Base-by-base conservation (phyloP, 2,888 invertebrate genomes). In the Glaucopsyche alexis region DNA sequence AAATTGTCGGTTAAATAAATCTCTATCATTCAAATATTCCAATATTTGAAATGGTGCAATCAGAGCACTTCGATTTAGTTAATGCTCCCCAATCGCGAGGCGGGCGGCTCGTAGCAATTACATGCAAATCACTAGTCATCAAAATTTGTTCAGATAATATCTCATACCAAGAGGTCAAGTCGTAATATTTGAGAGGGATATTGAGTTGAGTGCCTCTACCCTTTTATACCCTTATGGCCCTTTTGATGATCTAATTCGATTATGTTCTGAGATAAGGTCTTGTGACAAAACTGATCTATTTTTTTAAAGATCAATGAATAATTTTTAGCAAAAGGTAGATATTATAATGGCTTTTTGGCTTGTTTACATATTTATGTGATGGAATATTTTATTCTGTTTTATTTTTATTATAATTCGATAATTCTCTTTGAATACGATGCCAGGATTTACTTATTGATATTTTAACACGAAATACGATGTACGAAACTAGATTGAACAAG, bases 61-160 rank as follows among this genome's bases (percentile, higher is more conserved):
- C 29, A 38, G 11, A 60, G 1, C 60, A 13, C 60, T 29, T 60
- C 60, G 66, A 72, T 50, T 65, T 65, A 64, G 73, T 70, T 77
- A 80, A 78, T 79, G 77, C 77, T 79, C 70, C 74, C 75, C 74
- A 78, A 60, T 72, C 65, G 72, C 77, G 74, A 73, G 78, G 75
- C 75, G 76, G 76, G 73, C 77, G 76, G 75, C 76, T 76, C 74
- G 71, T 72, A 78, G 77, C 80, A 81, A 81, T 82, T 81, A 79
- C 76, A 84, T 82, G 81, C 80, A 82, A 83, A 82, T 82, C 77
- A 76, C 79, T 73, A 75, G 75, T 77, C 79, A 75, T 75, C 76
- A 73, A 74, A 76, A 75, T 72, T 77, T 76, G 72, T 74, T 38
- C 72, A 74, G 74, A 67, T 73, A 19, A 72, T 38, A 40, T 13